Evolutionary conservation across 2,888 invertebrate species (phyloP).

Genomic region (Cinara cedri): DNA sequence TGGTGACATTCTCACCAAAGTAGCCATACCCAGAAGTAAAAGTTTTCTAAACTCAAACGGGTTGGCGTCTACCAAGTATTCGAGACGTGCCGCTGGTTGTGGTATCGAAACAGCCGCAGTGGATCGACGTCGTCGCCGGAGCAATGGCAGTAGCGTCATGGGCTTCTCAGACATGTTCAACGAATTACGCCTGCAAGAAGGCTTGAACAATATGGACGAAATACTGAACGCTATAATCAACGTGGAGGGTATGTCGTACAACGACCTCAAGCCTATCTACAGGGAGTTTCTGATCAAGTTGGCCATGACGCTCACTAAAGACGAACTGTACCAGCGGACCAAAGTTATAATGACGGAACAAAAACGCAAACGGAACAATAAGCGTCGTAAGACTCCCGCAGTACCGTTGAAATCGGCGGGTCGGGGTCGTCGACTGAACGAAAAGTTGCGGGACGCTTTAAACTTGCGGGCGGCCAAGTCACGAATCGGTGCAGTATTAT

Average conservation of each 20-base stretch:
- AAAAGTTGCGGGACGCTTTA: slow-evolving; percentile 9
- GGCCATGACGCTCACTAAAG: slow-evolving; percentile 87
- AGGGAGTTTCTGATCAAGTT: slow-evolving; percentile 87
- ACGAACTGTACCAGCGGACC: slow-evolving; percentile 86
- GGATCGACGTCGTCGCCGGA: slow-evolving; percentile 20
- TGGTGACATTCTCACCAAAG: slow-evolving; percentile 79
- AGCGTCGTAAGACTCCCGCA: slow-evolving; percentile 64
- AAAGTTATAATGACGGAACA: slow-evolving; percentile 88
- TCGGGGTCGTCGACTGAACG: slow-evolving; percentile 17
- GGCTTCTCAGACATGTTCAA: slow-evolving; percentile 87
- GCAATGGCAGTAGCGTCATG: slow-evolving; percentile 69
- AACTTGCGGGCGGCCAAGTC: slow-evolving; percentile 9
- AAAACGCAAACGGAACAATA: slow-evolving; percentile 68
- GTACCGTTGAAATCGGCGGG: slow-evolving; percentile 61
- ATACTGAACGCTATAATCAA: slow-evolving; percentile 87
- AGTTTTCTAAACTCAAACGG: slow-evolving; percentile 85
- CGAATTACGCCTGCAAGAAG: slow-evolving; percentile 86
- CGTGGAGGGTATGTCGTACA: slow-evolving; percentile 91
- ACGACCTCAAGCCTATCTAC: slow-evolving; percentile 88
- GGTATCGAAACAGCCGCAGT: slow-evolving; percentile 30
- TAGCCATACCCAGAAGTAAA: slow-evolving; percentile 83
- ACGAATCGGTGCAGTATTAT: slow-evolving; percentile 71
- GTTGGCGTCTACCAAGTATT: slow-evolving; percentile 58
- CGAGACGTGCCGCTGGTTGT: slow-evolving; percentile 37
- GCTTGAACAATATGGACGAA: slow-evolving; percentile 85